Conservation (phyloP, 2,888 invertebrate species). For the Dryomyza anilis region DNA sequence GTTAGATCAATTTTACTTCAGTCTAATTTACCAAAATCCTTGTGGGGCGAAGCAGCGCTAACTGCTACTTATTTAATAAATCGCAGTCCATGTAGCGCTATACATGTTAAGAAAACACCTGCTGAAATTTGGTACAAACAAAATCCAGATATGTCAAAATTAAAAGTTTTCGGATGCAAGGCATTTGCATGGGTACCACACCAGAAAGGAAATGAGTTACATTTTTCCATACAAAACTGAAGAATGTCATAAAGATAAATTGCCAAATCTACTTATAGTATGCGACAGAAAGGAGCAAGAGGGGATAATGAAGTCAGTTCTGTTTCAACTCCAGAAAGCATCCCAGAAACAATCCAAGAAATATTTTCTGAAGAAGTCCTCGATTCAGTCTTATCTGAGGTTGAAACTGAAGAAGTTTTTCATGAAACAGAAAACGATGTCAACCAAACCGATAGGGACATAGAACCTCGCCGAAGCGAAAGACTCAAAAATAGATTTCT, state of each 20-base stretch:
- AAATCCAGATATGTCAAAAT: neutral
- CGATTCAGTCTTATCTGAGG: neutral
- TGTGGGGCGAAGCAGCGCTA: neutral
- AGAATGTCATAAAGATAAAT: neutral
- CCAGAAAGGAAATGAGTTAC: neutral
- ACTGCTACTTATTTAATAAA: neutral
- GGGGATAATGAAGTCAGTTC: too few species aligned
- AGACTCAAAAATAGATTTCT: neutral
- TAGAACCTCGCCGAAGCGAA: neutral
- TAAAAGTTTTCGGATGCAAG: neutral
- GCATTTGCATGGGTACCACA: slow-evolving; percentile 1
- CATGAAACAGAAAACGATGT: neutral
- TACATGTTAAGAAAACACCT: neutral
- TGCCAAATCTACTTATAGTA: neutral
- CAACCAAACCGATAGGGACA: neutral
- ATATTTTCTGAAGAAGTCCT: neutral
- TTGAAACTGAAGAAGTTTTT: neutral
- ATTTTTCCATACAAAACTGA: neutral
- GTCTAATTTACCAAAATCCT: neutral
- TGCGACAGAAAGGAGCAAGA: too few species aligned
- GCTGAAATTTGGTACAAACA: slow-evolving; percentile 1
- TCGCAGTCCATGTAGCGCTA: neutral
- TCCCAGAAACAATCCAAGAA: too few species aligned
- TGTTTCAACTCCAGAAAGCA: too few species aligned
- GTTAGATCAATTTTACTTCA: neutral